Percentiles rank a stretch among this genome's conserved stretches.
Conservation (phyloP, 2,888 invertebrate species). For the Phorcus lineatus region DNA sequence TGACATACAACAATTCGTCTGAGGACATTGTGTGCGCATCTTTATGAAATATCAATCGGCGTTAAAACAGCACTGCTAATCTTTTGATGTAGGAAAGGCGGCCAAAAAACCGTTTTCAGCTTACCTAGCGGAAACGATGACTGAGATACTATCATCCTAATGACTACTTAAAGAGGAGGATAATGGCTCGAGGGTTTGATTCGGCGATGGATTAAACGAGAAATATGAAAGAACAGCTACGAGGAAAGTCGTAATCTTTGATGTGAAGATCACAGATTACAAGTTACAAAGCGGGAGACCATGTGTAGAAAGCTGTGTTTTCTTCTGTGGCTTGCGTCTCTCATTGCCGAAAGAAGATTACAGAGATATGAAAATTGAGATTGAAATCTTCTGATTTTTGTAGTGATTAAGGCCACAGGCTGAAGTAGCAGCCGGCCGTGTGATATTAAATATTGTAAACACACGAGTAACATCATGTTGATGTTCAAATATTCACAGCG, state of each 20-base stretch:
- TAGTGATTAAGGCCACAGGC: neutral
- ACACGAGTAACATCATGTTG: too few species aligned
- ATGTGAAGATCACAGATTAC: constrained; percentile 8
- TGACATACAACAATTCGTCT: too few species aligned
- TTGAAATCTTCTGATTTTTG: neutral
- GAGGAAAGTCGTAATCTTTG: neutral
- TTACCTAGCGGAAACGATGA: constrained; percentile 11
- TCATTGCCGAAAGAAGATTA: neutral
- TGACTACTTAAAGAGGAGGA: neutral
- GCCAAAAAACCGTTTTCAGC: neutral
- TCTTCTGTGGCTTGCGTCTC: neutral
- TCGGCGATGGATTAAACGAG: neutral
- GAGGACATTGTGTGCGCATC: too few species aligned
- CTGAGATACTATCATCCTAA: neutral
- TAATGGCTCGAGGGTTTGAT: neutral
- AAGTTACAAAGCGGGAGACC: neutral
- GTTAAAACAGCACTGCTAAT: neutral
- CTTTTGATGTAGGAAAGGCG: neutral
- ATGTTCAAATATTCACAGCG: too few species aligned
- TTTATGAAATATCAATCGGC: too few species aligned
- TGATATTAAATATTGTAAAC: too few species aligned
- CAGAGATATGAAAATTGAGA: neutral
- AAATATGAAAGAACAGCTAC: neutral
- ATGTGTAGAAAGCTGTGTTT: neutral
- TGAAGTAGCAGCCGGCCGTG: too few species aligned